Evolutionary conservation across 2,888 invertebrate genomes (phyloP), one percentile per base, ranked within the genome.

Genomic region (Galeruca laticollis): DNA sequence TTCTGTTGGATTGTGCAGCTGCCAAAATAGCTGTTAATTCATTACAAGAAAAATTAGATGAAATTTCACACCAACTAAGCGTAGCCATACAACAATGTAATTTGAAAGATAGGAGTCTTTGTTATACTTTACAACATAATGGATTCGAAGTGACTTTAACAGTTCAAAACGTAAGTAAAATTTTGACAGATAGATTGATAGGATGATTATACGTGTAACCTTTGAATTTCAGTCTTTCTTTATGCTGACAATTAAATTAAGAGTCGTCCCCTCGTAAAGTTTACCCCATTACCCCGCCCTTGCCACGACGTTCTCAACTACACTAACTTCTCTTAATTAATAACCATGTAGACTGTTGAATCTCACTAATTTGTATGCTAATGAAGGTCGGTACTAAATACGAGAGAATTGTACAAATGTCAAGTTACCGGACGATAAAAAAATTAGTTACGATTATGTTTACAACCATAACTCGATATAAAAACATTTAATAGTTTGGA

Each of bases 101-200:
- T 60, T 85, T 87, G 65, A 89, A 91, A 78, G 94, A 94, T 85
- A 88, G 91, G 33, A 89, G 92, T 52, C 88, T 94, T 0, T 94
- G 94, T 83, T 93, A 93, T 75, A 93, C 93, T 13, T 86, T 94
- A 75, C 91, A 93, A 81, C 89, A 92, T 63, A 87, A 91, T 73
- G 91, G 92, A 49, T 87, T 94, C 75, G 91, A 91, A 74, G 86
- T 92, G 69, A 87, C 88, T 68, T 87, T 92, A 78, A 87, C 88
- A 59, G 87, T 90, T 75, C 90, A 91, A 76, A 87, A 89, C 86
- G 91, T 92, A 81, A 85, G 84, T 78, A 51, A 31, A 52, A 40
- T 33, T n/a, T n/a, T n/a, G n/a, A n/a, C n/a, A n/a, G n/a, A n/a
- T n/a, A n/a, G n/a, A n/a, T n/a, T n/a, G n/a, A n/a, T n/a, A n/a